Evolutionary conservation across 2,888 invertebrate species (phyloP).

Genomic region (Macropis europaea): DNA sequence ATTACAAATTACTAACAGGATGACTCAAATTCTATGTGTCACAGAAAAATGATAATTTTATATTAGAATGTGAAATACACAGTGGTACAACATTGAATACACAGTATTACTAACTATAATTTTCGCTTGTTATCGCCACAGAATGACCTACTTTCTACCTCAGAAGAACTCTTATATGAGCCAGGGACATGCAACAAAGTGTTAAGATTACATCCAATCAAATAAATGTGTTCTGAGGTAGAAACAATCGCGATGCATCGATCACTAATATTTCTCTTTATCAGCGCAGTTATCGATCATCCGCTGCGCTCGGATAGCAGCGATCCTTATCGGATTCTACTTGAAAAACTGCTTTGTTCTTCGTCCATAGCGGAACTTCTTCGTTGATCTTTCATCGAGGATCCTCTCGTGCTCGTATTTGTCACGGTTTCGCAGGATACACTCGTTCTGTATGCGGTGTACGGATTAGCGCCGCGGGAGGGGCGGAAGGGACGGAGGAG

Average conservation of each 20-base stretch:
- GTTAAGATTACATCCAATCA: neutral
- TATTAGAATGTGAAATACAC: too few relatives aligned
- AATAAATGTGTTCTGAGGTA: neutral
- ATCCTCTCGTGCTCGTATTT: conserved; percentile 17
- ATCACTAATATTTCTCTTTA: neutral
- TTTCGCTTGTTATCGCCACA: too few relatives aligned
- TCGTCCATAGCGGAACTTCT: conserved; percentile 27
- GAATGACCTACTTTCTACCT: too few relatives aligned
- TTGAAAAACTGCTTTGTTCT: conserved; percentile 38
- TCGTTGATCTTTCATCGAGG: conserved; percentile 36
- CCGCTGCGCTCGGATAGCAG: conserved; percentile 4
- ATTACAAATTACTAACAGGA: too few relatives aligned
- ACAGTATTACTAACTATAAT: too few relatives aligned
- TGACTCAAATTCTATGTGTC: too few relatives aligned
- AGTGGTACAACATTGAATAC: too few relatives aligned
- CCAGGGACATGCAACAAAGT: too few relatives aligned
- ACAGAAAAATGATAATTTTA: too few relatives aligned
- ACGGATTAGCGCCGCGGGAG: conserved; percentile 33
- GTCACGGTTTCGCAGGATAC: conserved; percentile 5
- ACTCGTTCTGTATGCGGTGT: neutral
- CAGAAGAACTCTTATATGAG: too few relatives aligned
- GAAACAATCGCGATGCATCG: neutral
- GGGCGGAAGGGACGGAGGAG: too few relatives aligned
- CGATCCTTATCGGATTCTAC: conserved; percentile 29
- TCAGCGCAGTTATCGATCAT: conserved; percentile 12